Conservation (phyloP, 2,888 invertebrate species). For the Bruchidius siliquastri region DNA sequence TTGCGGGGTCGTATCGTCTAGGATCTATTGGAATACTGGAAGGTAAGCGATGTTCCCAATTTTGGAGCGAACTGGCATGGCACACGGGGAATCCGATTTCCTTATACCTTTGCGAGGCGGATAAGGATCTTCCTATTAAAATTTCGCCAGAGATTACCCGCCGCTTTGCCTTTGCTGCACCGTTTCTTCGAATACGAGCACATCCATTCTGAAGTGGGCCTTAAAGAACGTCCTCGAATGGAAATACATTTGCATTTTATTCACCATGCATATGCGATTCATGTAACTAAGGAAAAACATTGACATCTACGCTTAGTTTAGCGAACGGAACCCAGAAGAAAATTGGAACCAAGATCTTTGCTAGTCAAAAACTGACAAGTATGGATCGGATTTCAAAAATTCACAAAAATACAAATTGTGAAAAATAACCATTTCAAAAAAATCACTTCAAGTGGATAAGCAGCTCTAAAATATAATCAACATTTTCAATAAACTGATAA, state of each 20-base stretch:
- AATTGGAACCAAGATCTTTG: no score
- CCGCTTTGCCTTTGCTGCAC: conserved; percentile 4
- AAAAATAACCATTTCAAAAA: no score
- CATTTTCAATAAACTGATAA: no score
- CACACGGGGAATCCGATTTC: conserved; percentile 11
- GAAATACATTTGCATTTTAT: conserved; percentile 1
- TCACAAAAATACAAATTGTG: no score
- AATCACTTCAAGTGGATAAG: no score
- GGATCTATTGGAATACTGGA: neutral
- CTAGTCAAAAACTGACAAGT: no score
- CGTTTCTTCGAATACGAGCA: neutral
- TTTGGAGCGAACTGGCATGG: conserved; percentile 8
- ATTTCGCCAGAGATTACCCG: conserved; percentile 11
- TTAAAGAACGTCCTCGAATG: neutral
- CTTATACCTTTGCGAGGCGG: conserved; percentile 8
- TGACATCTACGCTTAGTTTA: no score
- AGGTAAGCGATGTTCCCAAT: conserved; percentile 14
- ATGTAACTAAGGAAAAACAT: no score
- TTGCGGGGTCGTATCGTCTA: neutral
- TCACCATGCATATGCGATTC: neutral
- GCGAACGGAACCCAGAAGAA: no score
- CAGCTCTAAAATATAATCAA: no score
- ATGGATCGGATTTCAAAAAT: no score
- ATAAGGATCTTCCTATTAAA: conserved; percentile 16
- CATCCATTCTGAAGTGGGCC: neutral